Evolutionary conservation across 2,797 vertebrate genomes (phyloP), one percentile per base, ranked within the genome.

Genomic region (Linurgus olivaceus): DNA sequence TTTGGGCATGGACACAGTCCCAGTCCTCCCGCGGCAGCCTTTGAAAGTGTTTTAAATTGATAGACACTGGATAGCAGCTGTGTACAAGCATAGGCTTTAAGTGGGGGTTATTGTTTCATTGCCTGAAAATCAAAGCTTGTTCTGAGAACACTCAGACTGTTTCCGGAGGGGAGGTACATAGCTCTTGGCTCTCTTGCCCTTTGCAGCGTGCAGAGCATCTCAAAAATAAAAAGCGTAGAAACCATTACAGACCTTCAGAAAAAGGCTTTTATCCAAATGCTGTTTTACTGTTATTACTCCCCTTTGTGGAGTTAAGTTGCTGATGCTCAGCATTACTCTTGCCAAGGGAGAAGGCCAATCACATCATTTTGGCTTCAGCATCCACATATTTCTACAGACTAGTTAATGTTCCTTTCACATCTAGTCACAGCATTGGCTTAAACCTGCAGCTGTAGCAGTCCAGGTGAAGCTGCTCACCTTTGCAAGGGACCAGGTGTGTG

Each of bases 11-110:
- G 28, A 28, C 57, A 57, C 31, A 68, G 35, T 65, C 68, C 75
- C 50, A 23, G n/a, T 37, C 28, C 23, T 86, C 57, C 47, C n/a
- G 18, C 4, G 80, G 23, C 6, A 68, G 65, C 50, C 37, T 76
- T 33, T 52, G 19, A 47, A 90, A 86, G 96, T 88, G 65, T 88
- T 95, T 71, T 45, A 83, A 93, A 94, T 86, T 80, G 72, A 91
- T 33, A 80, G 90, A 3, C 5, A 7, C 3, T 83, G 65, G 66
- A 35, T 38, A 61, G 50, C 54, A 80, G 38, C 57, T 68, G 18
- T 38, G 13, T 28, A 16, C 1, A 29, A 67, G 23, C 17, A 24
- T 2, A 65, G 42, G 29, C 28, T 87, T 87, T 76, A 59, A 75
- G 44, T 24, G 14, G 5, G 0, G 11, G 35, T 92, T 77, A 65